Evolutionary conservation across 2,888 invertebrate species (phyloP).

Genomic region (Melangyna quadrimaculata): DNA sequence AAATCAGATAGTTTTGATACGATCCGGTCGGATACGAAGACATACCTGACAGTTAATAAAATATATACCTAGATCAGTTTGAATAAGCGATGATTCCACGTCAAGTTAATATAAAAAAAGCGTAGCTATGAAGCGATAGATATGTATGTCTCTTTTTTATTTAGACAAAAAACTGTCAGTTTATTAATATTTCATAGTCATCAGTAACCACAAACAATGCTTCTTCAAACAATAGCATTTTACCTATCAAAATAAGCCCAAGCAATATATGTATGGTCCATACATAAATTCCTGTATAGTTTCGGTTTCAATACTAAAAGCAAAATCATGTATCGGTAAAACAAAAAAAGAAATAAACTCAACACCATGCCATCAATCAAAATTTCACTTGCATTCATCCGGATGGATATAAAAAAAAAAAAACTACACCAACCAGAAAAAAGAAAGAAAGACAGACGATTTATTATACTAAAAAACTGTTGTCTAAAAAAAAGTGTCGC

Average conservation of each 20-base stretch:
- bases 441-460: not conserved
- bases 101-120: no score
- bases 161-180: not conserved
- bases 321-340: constrained; percentile 25
- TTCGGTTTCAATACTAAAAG: constrained; percentile 34
- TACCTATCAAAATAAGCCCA: constrained; percentile 1
- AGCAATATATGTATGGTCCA: not conserved
- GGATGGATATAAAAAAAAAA: not conserved
- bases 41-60: no score
- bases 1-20: no score
- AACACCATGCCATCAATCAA: constrained; percentile 51
- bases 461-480: not conserved
- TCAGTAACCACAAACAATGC: not conserved
- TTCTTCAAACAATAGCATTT: not conserved
- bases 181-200: not conserved
- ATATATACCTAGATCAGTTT: no score
- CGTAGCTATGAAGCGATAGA: not conserved
- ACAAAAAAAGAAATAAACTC: not conserved
- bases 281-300: constrained; percentile 4
- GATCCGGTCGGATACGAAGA: no score
- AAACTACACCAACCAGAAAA: not conserved
- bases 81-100: no score
- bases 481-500: constrained; percentile 27
- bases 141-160: not conserved
- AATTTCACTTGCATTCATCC: constrained; percentile 36